Evolutionary conservation across 2,888 invertebrate species (phyloP), one percentile per base, ranked within the genome.

Genomic region (Hydrotaea diabolus): DNA sequence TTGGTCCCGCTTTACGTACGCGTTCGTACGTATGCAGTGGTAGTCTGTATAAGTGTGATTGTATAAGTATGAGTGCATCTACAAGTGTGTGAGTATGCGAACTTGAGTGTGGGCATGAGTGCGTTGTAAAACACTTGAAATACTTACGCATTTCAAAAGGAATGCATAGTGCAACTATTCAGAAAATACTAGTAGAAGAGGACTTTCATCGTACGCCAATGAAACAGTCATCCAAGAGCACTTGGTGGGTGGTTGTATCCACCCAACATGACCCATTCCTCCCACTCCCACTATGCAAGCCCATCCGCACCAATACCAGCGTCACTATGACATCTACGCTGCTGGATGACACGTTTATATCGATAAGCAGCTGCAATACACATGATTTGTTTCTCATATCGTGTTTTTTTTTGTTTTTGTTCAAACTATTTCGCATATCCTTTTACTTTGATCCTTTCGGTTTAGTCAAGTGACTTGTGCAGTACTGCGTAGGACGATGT

Each of bases 91-190:
- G 46, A 36, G 23, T 55, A 64, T 59, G 72, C 49, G 26, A 31
- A n/a, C 49, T 23, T 74, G 79, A 77, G 39, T 76, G 39, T 36
- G 69, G 53, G 72, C 23, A 36, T 13, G 49, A 7, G 57, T 59
- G 59, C 7, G 39, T 66, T 66, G 43, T 43, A 55, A 72, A n/a
- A 59, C 36, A 77, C 77, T 77, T 82, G 76, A 80, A 57, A 76
- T 85, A 74, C 79, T 73, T 82, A 85, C 85, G 85, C 85, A 85
- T 71, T 82, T 85, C 43, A 59, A 82, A 79, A 77, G 73, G 79
- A 81, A 82, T 79, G 64, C 73, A 77, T 62, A 64, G 31, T 76
- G 73, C 13, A 43, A 66, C 39, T 66, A 66, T 21, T 17, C 31
- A 43, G 21, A 66, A 36, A 66, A 66, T 64, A 39, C 8, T 36